phyloP scores from a whole-genome alignment of 35 echinoderm and acorn worm species.

The Hemicentrotus pulcherrimus region DNA sequence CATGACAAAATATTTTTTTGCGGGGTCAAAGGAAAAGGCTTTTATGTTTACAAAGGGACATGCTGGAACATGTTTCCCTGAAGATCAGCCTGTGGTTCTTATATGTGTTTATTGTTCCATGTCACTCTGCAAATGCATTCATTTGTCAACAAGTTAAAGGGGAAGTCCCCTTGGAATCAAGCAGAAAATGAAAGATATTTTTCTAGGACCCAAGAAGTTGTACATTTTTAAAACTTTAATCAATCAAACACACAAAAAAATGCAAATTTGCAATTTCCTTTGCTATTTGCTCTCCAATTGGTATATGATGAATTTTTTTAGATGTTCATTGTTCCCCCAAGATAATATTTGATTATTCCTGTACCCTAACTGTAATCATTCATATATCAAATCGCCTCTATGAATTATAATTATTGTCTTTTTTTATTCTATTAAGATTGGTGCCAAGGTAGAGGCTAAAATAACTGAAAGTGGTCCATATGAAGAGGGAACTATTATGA shows the following conservation, averaged over 20 bases:
- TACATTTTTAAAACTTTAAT: no score
- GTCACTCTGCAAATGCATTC: background rate
- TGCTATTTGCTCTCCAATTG: background rate
- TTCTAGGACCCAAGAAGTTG: no score
- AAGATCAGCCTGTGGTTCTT: no score
- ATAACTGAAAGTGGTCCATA: slow-evolving; percentile 69
- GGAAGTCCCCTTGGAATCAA: background rate
- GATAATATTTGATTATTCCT: background rate
- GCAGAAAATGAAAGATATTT: no score
- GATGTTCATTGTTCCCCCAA: background rate
- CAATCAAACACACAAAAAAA: no score
- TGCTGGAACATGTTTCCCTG: background rate
- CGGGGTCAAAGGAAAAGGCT: background rate
- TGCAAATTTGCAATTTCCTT: background rate
- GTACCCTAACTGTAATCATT: background rate
- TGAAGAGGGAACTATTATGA: slow-evolving; percentile 73
- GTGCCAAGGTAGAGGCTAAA: slow-evolving; percentile 72
- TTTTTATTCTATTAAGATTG: slow-evolving; percentile 58
- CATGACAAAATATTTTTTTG: background rate
- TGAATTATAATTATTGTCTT: background rate
- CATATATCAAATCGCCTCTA: background rate
- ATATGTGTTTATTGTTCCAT: background rate
- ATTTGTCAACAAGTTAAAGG: background rate
- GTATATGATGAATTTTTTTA: background rate
- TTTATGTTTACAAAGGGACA: background rate